Conservation (phyloP, 2,113 vertebrate genomes). For the Myotis davidii region DNA sequence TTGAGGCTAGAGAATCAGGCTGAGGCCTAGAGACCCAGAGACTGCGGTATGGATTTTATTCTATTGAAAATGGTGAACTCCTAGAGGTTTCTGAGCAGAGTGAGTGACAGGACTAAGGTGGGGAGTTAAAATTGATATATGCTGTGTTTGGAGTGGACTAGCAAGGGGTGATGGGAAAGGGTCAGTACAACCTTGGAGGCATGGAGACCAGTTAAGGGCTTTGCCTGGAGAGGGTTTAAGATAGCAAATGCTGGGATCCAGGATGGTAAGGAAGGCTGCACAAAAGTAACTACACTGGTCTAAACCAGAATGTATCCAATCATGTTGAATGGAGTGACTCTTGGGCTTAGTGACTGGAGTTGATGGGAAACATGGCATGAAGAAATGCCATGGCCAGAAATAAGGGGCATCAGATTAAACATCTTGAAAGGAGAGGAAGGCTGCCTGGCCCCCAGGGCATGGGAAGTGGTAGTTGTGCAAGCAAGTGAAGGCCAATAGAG, state of each 20-base stretch:
- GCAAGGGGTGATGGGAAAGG: not conserved
- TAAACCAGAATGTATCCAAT: not conserved
- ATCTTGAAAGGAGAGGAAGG: not conserved
- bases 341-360: not conserved
- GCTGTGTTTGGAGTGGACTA: not conserved
- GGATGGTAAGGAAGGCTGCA: not conserved
- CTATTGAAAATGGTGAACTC: not conserved
- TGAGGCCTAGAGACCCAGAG: not conserved
- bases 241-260: not conserved
- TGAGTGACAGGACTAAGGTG: not conserved
- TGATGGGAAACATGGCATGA: not conserved
- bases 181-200: not conserved
- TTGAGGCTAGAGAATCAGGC: not conserved
- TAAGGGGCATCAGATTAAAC: not conserved
- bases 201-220: not conserved
- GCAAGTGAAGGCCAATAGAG: not conserved
- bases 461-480: not conserved
- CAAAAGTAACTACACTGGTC: not conserved
- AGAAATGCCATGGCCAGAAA: not conserved
- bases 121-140: not conserved
- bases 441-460: not conserved
- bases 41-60: not conserved
- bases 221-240: not conserved
- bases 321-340: not conserved
- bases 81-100: not conserved